Evolutionary conservation across 2,113 vertebrate genomes (phyloP), one percentile per base, ranked within the genome.

Genomic region (Psephotus haematonotus): DNA sequence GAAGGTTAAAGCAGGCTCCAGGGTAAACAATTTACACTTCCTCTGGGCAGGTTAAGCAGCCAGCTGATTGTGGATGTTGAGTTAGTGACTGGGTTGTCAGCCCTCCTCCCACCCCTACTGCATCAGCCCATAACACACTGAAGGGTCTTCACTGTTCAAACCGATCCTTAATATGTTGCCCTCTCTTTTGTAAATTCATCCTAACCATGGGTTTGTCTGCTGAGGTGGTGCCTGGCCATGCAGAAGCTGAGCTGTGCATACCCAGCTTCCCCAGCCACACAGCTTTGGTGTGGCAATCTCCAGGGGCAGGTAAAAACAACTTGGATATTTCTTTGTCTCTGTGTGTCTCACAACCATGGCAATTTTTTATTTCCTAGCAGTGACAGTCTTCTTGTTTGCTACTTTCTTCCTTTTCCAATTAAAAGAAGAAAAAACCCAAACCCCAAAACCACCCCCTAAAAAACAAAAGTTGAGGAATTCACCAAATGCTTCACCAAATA

Each of bases 111-210:
- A 65, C 5, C 1, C 18, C 33, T 82, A 35, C 62, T n/a, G 11
- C 52, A 24, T 20, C 68, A 72, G 37, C 39, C 64, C 1, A 0
- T 20, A 12, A 13, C 7, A 8, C 0, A 0, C 47, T 64, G 33
- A 5, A 72, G 7, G 31, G 16, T 13, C 43, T 75, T 76, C 0
- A 0, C 9, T 69, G 20, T 22, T 33, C 28, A 72, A 57, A 68
- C 3, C 2, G 3, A 55, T 9, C 11, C 27, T 55, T 60, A 37
- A 74, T 24, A 50, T n/a, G 37, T 27, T 59, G 12, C 29, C 6
- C 17, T 81, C 47, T 72, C 52, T 77, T 47, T n/a, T 37, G 24
- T 25, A 72, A 87, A 57, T 67, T 62, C 65, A 13, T 33, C 28
- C 60, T 57, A 25, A 55, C 25, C 35, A 27, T 13, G 33, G 37